phyloP scores from a whole-genome alignment of 2,888 invertebrate genomes.

The Synergus umbraculus region DNA sequence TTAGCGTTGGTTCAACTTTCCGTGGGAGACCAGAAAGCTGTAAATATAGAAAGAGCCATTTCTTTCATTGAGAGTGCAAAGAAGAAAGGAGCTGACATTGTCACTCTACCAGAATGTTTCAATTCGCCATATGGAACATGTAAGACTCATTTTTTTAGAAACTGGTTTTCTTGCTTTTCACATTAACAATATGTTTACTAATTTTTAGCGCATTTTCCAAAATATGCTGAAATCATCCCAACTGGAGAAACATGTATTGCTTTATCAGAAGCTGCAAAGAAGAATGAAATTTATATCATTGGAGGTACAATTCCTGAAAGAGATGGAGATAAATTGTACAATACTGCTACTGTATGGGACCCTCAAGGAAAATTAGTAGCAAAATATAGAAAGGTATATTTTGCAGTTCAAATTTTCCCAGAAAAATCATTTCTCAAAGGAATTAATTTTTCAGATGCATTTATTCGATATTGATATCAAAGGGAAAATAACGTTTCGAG shows the following conservation, averaged over 20 bases:
- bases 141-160: constrained; percentile 67
- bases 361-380: constrained; percentile 87
- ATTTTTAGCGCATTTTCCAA: constrained; percentile 83
- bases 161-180: neutral
- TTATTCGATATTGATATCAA: constrained; percentile 98
- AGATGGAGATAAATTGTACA: constrained; percentile 84
- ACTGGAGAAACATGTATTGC: constrained; percentile 86
- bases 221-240: constrained; percentile 92
- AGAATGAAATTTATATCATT: constrained; percentile 87
- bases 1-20: constrained; percentile 91
- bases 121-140: constrained; percentile 95
- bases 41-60: constrained; percentile 87
- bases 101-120: constrained; percentile 92
- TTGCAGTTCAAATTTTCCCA: neutral
- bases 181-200: neutral
- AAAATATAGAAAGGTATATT: constrained; percentile 88
- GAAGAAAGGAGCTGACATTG: constrained; percentile 81
- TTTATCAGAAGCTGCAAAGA: constrained; percentile 87
- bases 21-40: constrained; percentile 86
- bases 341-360: constrained; percentile 93
- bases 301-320: constrained; percentile 95
- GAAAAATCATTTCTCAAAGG: neutral
- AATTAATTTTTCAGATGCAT: constrained; percentile 84
- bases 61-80: constrained; percentile 86
- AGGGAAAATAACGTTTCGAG: constrained; percentile 93